Conservation (phyloP, 2,888 invertebrate species). For the Lasioglossum zephyrum region DNA sequence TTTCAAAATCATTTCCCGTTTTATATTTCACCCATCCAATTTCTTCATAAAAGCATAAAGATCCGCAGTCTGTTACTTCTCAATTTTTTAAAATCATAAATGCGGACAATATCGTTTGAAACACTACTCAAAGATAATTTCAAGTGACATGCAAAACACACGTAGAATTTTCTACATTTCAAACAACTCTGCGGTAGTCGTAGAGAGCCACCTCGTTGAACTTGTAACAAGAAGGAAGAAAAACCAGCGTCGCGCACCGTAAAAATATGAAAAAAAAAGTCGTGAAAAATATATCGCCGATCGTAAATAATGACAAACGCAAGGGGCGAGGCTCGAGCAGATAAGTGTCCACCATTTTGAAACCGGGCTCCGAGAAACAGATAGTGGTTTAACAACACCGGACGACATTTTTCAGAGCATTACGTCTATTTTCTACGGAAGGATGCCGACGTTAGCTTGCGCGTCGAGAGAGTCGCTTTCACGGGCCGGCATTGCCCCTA, state of each 20-base stretch:
- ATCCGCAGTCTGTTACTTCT: background rate
- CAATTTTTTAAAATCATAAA: background rate
- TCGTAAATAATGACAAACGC: constrained; percentile 10
- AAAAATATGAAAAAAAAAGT: background rate
- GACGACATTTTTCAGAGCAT: constrained; percentile 16
- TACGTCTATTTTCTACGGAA: constrained; percentile 41
- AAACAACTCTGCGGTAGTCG: background rate
- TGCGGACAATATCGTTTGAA: background rate
- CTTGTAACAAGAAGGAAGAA: background rate
- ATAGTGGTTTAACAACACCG: constrained; percentile 5
- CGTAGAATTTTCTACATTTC: background rate
- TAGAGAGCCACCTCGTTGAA: background rate
- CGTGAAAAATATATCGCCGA: background rate
- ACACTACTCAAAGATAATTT: too few relatives aligned
- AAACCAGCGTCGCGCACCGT: background rate
- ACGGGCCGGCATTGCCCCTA: constrained; percentile 58
- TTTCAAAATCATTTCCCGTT: too few relatives aligned
- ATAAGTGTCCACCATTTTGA: constrained; percentile 5
- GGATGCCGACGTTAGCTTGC: constrained; percentile 19
- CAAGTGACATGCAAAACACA: background rate
- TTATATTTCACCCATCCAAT: too few relatives aligned
- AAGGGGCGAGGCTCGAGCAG: background rate
- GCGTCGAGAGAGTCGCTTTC: constrained; percentile 39
- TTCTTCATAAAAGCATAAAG: too few relatives aligned
- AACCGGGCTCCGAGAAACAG: background rate